Base-by-base conservation (phyloP, 2,113 vertebrate genomes). In the Microcebus murinus region DNA sequence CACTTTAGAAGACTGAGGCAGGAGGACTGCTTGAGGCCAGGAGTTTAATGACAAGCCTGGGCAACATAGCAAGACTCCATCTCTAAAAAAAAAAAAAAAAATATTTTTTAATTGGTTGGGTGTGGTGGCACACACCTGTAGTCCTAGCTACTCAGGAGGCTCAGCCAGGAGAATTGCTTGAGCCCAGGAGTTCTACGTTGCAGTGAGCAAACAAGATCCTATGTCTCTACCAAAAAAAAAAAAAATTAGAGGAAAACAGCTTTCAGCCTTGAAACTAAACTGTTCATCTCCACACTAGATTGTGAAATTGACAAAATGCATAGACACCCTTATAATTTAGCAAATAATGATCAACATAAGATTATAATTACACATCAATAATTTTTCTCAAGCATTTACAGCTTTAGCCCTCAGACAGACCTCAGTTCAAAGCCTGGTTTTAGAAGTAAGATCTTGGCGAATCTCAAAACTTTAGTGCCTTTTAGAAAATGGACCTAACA, bases 161-260 rank as follows among this genome's bases (percentile, higher is more conserved):
- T 63, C 3, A 63, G 59, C 25, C 10, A 63, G 59, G 25, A 29
- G 59, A 25, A 63, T 63, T 0, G 4, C 59, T 63, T 63, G 59
- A 63, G 59, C 25, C 59, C 59, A 63, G 25, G 27, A 63, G 59
- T 63, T 27, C 59, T 29, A 29, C 25, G 59, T 25, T 63, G 59
- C 59, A 63, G 59, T 63, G 27, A 63, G 59, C 25, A 27, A 63
- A 10, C 59, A 63, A 63, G 59, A 63, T 10, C 25, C 59, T 29
- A 10, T 29, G 59, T 63, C 11, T 63, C 59, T 57, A 57, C 55
- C 55, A 27, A 63, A 27, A 63, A 63, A 25, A 59, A 59, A 61
- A 63, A 50, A 83, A 92, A 91, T 87, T 87, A 92, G 71, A 68
- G n/a, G 25, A 88, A 93, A 89, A 86, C 2, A 81, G 18, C 36